Percentiles rank a stretch among this genome's conserved stretches.
phyloP scores from a whole-genome alignment of 2,888 invertebrate genomes.

The Xestia xanthographa region DNA sequence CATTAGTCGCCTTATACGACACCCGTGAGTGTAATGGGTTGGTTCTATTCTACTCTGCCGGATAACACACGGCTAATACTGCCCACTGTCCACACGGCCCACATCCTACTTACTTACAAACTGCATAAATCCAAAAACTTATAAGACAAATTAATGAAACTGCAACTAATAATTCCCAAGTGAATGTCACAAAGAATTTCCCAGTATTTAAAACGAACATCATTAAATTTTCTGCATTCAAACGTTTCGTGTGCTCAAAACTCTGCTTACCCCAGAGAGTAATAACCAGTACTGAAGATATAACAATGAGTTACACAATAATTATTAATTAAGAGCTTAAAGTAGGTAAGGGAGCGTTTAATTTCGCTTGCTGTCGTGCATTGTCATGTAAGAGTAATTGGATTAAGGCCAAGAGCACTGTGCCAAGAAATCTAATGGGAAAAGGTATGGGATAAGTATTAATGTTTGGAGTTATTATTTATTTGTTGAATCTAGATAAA shows the following conservation, averaged over 20 bases:
- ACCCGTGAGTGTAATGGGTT: too few species aligned
- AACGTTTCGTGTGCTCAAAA: constrained; percentile 7
- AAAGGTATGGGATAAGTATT: constrained; percentile 16
- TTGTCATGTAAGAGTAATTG: constrained; percentile 44
- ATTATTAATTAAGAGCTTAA: constrained; percentile 52
- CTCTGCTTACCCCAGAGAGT: background rate
- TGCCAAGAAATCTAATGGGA: constrained; percentile 40
- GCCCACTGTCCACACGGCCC: too few species aligned
- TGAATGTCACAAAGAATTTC: background rate
- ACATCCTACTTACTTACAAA: background rate
- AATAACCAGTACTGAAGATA: constrained; percentile 18
- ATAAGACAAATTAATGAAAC: constrained; percentile 3
- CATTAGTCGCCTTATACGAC: too few species aligned
- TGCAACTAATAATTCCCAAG: background rate
- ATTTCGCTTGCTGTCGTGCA: constrained; percentile 48
- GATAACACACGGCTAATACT: too few species aligned
- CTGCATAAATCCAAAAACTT: constrained; percentile 1
- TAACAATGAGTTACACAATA: constrained; percentile 44
- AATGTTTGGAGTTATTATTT: constrained; percentile 14
- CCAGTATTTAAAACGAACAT: constrained; percentile 14
- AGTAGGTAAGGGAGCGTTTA: constrained; percentile 49
- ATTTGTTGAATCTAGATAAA: constrained; percentile 2
- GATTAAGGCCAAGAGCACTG: constrained; percentile 42
- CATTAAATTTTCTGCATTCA: constrained; percentile 4
- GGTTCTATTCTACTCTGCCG: too few species aligned